Percentiles rank a stretch among this genome's conserved stretches.
Evolutionary conservation across 2,888 invertebrate species (phyloP).

Genomic region (Holacanthella duospinosa): DNA sequence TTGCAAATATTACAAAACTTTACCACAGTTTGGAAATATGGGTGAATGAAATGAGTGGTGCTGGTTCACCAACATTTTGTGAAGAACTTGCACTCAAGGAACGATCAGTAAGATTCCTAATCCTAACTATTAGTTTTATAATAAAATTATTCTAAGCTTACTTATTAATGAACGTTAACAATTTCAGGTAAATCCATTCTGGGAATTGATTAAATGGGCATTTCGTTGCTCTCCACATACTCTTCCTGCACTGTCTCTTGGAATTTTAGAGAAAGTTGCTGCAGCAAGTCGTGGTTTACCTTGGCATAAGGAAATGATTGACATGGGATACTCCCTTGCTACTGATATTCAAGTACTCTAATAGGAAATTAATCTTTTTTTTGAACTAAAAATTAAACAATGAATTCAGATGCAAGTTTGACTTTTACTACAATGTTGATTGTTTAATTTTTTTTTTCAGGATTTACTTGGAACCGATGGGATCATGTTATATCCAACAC

Average conservation of each 20-base stretch:
- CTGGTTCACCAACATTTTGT: constrained; percentile 31
- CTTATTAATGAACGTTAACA: too few relatives aligned
- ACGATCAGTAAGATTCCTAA: constrained; percentile 39
- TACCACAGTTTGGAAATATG: constrained; percentile 36
- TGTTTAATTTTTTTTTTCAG: constrained; percentile 41
- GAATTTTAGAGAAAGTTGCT: constrained; percentile 53
- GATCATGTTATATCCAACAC: constrained; percentile 76
- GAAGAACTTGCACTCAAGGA: constrained; percentile 42
- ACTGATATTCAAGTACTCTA: constrained; percentile 30
- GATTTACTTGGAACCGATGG: constrained; percentile 67
- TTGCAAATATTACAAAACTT: constrained; percentile 28
- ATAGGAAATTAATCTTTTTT: too few relatives aligned
- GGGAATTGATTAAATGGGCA: constrained; percentile 55
- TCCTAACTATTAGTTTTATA: neutral
- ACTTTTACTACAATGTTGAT: neutral
- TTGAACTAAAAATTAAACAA: neutral
- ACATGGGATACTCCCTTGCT: constrained; percentile 29
- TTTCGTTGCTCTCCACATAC: constrained; percentile 55
- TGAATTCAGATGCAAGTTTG: neutral
- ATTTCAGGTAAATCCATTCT: constrained; percentile 40
- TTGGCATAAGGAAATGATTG: constrained; percentile 31
- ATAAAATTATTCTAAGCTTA: neutral
- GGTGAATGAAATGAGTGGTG: constrained; percentile 30
- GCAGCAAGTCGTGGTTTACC: constrained; percentile 39
- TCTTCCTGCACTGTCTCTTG: constrained; percentile 54